phyloP scores from a whole-genome alignment of 2,888 invertebrate species.

The Meliscaeva auricollis region DNA sequence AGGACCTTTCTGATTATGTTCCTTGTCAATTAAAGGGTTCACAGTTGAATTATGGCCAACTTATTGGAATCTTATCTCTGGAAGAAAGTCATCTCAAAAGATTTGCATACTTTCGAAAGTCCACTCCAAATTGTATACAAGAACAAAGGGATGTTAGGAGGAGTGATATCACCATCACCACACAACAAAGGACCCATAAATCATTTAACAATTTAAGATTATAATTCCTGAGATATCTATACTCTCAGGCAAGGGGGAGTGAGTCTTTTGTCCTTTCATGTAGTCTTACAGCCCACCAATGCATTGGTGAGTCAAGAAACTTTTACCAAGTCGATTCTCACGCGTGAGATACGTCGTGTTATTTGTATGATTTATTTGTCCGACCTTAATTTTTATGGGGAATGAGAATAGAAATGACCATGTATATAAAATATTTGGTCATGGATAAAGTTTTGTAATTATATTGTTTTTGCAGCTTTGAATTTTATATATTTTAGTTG shows the following conservation, averaged over 20 bases:
- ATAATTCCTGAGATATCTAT: conserved; percentile 13
- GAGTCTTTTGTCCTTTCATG: neutral
- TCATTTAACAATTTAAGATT: conserved; percentile 71
- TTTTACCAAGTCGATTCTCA: conserved; percentile 66
- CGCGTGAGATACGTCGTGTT: conserved; percentile 71
- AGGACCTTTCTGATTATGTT: conserved; percentile 45
- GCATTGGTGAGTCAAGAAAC: too few relatives aligned
- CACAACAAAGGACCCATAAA: conserved; percentile 67
- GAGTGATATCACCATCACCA: conserved; percentile 44
- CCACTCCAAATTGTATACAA: conserved; percentile 4
- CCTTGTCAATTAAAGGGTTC: conserved; percentile 73
- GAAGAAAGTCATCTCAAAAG: conserved; percentile 57
- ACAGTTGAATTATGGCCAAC: conserved; percentile 70
- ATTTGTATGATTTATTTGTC: conserved; percentile 69
- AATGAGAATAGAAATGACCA: conserved; percentile 22
- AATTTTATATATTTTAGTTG: conserved; percentile 9
- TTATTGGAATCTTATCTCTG: conserved; percentile 68
- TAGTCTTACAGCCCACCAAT: neutral
- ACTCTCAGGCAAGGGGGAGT: conserved; percentile 3
- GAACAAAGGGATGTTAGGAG: conserved; percentile 1
- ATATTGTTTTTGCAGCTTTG: conserved; percentile 26
- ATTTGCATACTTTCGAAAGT: conserved; percentile 66
- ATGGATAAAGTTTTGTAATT: conserved; percentile 68
- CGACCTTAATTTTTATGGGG: conserved; percentile 70
- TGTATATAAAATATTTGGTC: conserved; percentile 12